Percentiles rank a stretch among this genome's conserved stretches.
Conservation (phyloP, 2,888 invertebrate genomes). For the Urechis unicinctus region DNA sequence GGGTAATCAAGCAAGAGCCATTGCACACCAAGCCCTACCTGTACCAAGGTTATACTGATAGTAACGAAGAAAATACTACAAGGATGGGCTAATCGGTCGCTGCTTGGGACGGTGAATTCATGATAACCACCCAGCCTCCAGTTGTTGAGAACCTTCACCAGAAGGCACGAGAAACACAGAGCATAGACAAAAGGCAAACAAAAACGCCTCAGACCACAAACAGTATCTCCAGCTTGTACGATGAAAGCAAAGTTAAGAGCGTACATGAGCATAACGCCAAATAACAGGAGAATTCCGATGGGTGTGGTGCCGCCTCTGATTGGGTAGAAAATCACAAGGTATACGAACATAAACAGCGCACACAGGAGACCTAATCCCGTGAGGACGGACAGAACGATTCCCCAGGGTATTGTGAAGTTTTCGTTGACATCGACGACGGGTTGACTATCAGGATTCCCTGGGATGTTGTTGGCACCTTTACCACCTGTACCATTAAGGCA, state of each 20-base stretch:
- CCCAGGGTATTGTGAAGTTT: slow-evolving; percentile 48
- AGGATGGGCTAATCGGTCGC: slow-evolving; percentile 43
- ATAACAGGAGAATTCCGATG: slow-evolving; percentile 51
- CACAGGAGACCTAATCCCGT: slow-evolving; percentile 46
- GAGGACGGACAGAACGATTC: slow-evolving; percentile 37
- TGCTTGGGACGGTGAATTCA: slow-evolving; percentile 26
- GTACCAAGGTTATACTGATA: slow-evolving; percentile 44
- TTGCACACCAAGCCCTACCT: slow-evolving; percentile 49
- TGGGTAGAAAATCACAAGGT: slow-evolving; percentile 48
- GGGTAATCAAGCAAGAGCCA: slow-evolving; percentile 51
- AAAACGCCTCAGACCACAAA: slow-evolving; percentile 52
- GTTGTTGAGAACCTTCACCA: slow-evolving; percentile 49
- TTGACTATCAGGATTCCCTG: neutral
- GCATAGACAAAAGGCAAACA: slow-evolving; percentile 51
- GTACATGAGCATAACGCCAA: slow-evolving; percentile 50
- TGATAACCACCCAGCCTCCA: slow-evolving; percentile 34
- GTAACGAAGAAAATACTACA: slow-evolving; percentile 46
- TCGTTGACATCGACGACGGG: neutral
- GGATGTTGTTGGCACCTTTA: neutral
- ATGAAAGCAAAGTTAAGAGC: slow-evolving; percentile 51
- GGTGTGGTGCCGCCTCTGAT: slow-evolving; percentile 47
- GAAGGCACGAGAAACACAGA: slow-evolving; percentile 49
- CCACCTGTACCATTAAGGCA: too few species aligned
- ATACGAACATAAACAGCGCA: slow-evolving; percentile 46
- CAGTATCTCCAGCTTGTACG: slow-evolving; percentile 41